Base-by-base conservation (phyloP, 2,888 invertebrate species). In the Acrobasis consociella region DNA sequence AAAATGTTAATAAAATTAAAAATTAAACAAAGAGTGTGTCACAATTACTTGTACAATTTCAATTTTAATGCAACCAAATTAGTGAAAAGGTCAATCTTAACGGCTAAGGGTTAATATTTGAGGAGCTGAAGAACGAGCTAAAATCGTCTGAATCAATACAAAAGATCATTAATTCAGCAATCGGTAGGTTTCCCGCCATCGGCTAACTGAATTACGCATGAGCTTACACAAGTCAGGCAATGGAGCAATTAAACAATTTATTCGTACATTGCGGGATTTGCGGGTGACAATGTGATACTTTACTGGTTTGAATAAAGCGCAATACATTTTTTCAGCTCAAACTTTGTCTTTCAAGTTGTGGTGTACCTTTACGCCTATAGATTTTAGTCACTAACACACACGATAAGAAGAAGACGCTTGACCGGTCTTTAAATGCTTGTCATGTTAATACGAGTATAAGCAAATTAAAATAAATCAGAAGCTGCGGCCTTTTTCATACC, bases 231-330 rank as follows among this genome's bases (percentile, higher is more conserved):
- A 2, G 31, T 31, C 31, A 31, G n/a, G 5, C 46, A n/a, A 22
- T 46, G 11, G n/a, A 46, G 46, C 46, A 46, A 46, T n/a, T 46
- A 46, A 46, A 46, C 46, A 46, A 46, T 46, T 46, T 46, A 13
- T 46, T n/a, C 5, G n/a, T 13, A n/a, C 13, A n/a, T 11, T 46
- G 46, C 1, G 5, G 46, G 13, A 46, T 46, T 46, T n/a, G 5
- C 5, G 46, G 5, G n/a, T 3, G 22, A 22, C 13, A 46, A 46
- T n/a, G n/a, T n/a, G 13, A 10, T 46, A 13, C 13, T 13, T 46
- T n/a, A 13, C 10, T 2, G 3, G 13, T 46, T 5, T 2, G 1
- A 13, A 7, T 31, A 31, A 31, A 7, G 31, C 31, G 31, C 31
- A 31, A 31, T 31, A 31, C 31, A 31, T 31, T 7, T 31, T 31